Percentiles rank a stretch among this genome's conserved stretches.
These are phyloP conservation scores for Antrozous pallidus DNA, from an alignment of 2,797 vertebrate genomes.

Conservation along the genomic window DNA sequence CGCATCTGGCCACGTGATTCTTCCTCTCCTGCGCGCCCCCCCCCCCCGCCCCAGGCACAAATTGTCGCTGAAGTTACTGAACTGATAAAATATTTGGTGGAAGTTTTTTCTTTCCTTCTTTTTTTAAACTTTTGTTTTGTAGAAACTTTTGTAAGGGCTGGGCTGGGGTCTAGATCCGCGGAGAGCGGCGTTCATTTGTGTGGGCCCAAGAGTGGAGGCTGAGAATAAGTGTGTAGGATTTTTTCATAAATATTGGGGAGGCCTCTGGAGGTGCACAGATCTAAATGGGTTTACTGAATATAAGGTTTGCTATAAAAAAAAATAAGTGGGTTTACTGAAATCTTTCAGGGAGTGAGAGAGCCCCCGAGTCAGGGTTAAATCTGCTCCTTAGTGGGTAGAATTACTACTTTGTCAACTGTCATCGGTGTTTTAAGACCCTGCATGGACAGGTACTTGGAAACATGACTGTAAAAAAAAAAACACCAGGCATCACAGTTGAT, in stretches of 20 bases:
- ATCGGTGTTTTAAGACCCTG: background rate
- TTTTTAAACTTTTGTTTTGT: background rate
- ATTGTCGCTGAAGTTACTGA: background rate
- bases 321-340: background rate
- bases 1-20: background rate
- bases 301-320: no score
- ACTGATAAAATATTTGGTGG: background rate
- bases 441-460: background rate
- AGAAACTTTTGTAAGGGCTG: background rate
- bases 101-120: background rate
- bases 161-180: background rate
- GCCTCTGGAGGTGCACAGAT: background rate
- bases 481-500: background rate
- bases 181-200: background rate
- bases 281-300: background rate
- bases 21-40: background rate
- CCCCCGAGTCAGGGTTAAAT: background rate
- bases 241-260: background rate
- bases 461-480: conserved; percentile 36
- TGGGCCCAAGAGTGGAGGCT: background rate
- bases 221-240: background rate
- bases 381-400: background rate
- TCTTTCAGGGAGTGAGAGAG: background rate
- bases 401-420: background rate
- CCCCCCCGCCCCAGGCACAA: background rate